These are phyloP conservation scores for Dasyornis broadbenti DNA, from an alignment of 2,113 vertebrate genomes.

Conservation along the genomic window DNA sequence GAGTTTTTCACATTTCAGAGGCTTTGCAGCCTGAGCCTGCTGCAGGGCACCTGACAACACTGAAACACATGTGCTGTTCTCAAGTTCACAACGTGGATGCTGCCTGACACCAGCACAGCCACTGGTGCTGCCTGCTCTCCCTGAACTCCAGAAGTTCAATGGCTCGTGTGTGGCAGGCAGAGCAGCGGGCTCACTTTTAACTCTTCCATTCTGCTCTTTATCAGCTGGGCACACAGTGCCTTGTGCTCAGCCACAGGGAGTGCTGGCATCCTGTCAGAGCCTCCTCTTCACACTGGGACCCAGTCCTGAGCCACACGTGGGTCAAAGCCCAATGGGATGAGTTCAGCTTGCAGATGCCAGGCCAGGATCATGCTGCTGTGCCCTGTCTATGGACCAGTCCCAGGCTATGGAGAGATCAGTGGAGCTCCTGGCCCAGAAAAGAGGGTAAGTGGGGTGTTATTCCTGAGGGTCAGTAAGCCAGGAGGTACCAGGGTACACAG, in stretches of 20 bases:
- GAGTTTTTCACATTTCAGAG: not conserved
- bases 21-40: not conserved
- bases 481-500: not conserved
- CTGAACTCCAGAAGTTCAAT: not conserved
- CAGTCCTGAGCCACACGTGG: not conserved
- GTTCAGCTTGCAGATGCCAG: not conserved
- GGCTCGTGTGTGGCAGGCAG: not conserved
- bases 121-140: rapidly evolving
- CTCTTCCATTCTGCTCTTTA: not conserved
- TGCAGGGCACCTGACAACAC: not conserved
- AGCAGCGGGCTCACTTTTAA: rapidly evolving
- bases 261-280: not conserved
- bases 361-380: not conserved
- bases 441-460: rapidly evolving
- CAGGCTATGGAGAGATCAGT: not conserved
- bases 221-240: rapidly evolving
- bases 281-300: not conserved
- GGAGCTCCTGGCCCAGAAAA: not conserved
- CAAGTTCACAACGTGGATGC: rapidly evolving
- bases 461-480: not conserved
- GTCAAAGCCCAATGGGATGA: not conserved
- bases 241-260: not conserved
- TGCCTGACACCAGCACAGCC: not conserved
- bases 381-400: not conserved
- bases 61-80: rapidly evolving